Conservation (phyloP, 2,797 vertebrate genomes). For the Eulemur mongoz region DNA sequence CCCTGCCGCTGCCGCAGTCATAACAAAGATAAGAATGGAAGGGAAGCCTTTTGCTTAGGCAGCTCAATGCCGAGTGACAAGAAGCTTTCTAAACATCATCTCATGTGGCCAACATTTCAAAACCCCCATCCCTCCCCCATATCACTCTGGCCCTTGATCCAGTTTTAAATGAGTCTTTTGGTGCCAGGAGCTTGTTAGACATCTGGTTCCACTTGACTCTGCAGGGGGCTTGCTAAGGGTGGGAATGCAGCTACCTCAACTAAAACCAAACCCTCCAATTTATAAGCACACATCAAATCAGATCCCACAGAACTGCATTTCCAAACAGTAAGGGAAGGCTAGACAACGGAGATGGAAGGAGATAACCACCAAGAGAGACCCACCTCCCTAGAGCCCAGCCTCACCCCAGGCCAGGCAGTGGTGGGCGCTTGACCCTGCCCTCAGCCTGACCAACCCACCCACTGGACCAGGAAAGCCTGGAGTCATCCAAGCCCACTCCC, state of each 20-base stretch:
- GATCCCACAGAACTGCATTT: not conserved
- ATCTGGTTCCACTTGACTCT: constrained; percentile 84
- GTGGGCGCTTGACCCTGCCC: accelerated
- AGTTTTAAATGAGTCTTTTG: constrained; percentile 77
- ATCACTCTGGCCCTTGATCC: constrained; percentile 67
- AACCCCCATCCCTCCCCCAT: constrained; percentile 11
- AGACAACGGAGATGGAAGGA: not conserved
- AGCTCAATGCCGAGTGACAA: constrained; percentile 40
- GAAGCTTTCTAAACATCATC: constrained; percentile 75
- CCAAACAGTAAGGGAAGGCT: not conserved
- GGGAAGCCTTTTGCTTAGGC: constrained; percentile 9
- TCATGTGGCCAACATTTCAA: constrained; percentile 72
- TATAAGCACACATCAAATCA: constrained; percentile 37
- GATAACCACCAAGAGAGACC: not conserved
- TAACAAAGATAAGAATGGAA: constrained; percentile 75
- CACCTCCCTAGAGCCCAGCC: not conserved
- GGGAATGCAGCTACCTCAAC: constrained; percentile 67
- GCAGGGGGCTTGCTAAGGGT: constrained; percentile 66
- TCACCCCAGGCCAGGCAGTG: not conserved
- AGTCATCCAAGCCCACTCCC: not conserved
- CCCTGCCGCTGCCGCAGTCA: constrained; percentile 46
- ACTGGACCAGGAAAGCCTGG: not conserved
- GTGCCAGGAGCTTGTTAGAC: constrained; percentile 81
- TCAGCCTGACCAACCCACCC: not conserved
- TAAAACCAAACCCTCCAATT: constrained; percentile 63